Evolutionary conservation across 2,797 vertebrate species (phyloP), one percentile per base, ranked within the genome.

Genomic region (Sciurus carolinensis): DNA sequence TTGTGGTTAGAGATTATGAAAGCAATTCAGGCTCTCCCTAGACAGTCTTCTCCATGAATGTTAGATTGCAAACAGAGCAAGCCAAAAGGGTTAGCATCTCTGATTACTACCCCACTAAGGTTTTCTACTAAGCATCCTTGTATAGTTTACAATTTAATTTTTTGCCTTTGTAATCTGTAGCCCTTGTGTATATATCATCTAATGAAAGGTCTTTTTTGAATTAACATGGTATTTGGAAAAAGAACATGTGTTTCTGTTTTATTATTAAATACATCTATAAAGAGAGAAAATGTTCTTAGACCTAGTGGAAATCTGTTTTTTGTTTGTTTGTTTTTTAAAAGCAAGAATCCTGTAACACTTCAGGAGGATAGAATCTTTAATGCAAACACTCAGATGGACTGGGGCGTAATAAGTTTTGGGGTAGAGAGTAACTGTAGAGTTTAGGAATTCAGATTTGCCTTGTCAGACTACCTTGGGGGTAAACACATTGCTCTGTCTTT

Each of bases 141-240:
- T 30, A 76, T 64, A 98, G 97, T 96, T 98, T 90, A 97, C 97
- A 98, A 96, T 98, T 97, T 98, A 95, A 98, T 98, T 98, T 98
- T 98, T 98, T 97, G 97, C 97, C 87, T 98, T 96, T 95, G 98
- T 96, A 98, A 97, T 98, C 98, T 91, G 95, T 81, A 98, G 98
- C 96, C 94, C 97, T 98, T 98, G 98, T 98, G 97, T 97, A 97
- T 77, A 71, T 96, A 98, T 97, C 11, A 85, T 59, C 95, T 98
- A 98, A 98, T 96, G 98, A 98, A 97, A 98, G 73, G 98, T 89
- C 98, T 98, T 98, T 97, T 98, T 98, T 91, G 95, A 98, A 98
- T 98, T 98, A 98, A 97, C 97, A 4, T 97, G 98, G 98, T 97
- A 98, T 98, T 97, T 97, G 94, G 98, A 88, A 96, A 94, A 91